These are phyloP conservation scores for Bos indicus DNA, from an alignment of 2,113 vertebrate species.

Conservation along the genomic window DNA sequence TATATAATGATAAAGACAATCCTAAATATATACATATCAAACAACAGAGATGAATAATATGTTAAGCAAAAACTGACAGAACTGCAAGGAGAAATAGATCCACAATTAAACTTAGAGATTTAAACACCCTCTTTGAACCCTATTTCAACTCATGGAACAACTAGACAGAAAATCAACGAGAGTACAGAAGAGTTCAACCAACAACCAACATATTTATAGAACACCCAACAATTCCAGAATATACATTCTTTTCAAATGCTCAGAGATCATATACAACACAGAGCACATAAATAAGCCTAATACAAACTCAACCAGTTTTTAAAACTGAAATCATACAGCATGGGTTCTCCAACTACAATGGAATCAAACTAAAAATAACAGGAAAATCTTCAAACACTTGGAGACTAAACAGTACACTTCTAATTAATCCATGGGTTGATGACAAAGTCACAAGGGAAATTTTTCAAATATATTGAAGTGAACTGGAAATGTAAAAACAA, in stretches of 20 bases:
- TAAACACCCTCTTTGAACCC: neutral
- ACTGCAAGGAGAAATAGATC: neutral
- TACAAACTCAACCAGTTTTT: neutral
- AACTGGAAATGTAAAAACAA: neutral
- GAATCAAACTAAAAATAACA: neutral
- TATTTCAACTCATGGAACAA: neutral
- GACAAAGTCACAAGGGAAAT: neutral
- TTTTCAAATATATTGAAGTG: neutral
- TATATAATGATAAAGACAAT: neutral
- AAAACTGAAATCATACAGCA: neutral
- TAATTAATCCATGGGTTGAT: neutral
- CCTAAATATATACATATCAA: neutral
- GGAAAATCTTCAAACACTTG: neutral
- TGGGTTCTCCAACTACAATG: neutral
- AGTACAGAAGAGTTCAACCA: neutral
- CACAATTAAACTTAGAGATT: neutral
- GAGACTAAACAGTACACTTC: neutral
- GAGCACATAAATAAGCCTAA: neutral
- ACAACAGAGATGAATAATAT: neutral
- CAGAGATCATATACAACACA: neutral
- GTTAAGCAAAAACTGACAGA: neutral
- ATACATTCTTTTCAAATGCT: neutral
- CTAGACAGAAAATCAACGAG: neutral
- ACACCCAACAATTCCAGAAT: neutral
- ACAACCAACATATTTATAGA: neutral